Percentiles rank a stretch among this genome's conserved stretches.
Conservation (phyloP, 2,113 vertebrate genomes). For the Thunnus maccoyii region DNA sequence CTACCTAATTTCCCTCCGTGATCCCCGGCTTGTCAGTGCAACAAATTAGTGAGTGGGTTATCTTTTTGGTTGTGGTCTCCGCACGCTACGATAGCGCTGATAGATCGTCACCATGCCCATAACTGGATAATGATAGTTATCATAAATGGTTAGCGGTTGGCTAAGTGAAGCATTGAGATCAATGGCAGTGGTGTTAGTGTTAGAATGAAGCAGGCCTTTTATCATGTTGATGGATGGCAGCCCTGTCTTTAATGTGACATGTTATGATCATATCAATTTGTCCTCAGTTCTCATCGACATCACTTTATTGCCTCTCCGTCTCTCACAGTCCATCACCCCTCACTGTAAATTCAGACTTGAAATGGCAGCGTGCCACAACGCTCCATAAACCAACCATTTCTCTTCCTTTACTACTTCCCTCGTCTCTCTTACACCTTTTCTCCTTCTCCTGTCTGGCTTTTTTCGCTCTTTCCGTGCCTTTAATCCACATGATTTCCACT, state of each 20-base stretch:
- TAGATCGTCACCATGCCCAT: conserved; percentile 45
- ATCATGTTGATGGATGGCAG: conserved; percentile 82
- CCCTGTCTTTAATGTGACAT: conserved; percentile 79
- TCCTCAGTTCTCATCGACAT: conserved; percentile 76
- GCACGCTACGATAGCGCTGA: conserved; percentile 8
- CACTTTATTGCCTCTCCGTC: conserved; percentile 76
- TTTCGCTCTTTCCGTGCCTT: conserved; percentile 1
- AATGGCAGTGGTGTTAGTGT: conserved; percentile 64
- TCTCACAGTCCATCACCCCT: conserved; percentile 65
- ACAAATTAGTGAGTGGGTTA: conserved; percentile 46
- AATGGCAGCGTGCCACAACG: conserved; percentile 58
- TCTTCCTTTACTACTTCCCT: conserved; percentile 24
- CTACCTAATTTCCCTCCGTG: conserved; percentile 58
- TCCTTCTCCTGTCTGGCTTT: background rate
- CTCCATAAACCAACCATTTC: conserved; percentile 66
- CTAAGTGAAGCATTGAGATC: conserved; percentile 75
- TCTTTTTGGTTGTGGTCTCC: conserved; percentile 38
- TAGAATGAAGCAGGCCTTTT: conserved; percentile 70
- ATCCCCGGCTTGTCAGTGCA: conserved; percentile 27
- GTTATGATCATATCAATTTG: conserved; percentile 85
- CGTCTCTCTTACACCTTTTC: background rate
- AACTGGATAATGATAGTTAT: conserved; percentile 75
- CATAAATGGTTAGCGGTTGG: conserved; percentile 68
- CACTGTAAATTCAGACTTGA: conserved; percentile 72
- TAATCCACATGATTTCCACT: conserved; percentile 46